Percentiles rank a stretch among this genome's conserved stretches.
phyloP scores from a whole-genome alignment of 2,113 vertebrate species.

The Copsychus sechellarum region DNA sequence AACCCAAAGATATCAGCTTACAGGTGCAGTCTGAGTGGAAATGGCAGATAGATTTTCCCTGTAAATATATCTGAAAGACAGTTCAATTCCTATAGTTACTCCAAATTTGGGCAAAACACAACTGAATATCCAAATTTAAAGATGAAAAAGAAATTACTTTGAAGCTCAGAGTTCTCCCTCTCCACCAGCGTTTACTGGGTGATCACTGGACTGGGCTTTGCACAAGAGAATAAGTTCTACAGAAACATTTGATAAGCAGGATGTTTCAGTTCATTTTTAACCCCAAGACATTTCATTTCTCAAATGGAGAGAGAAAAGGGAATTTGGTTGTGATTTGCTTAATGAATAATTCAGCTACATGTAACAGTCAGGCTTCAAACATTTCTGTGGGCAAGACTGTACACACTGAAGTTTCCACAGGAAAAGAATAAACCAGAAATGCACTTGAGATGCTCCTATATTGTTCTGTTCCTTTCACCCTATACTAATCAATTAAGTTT shows the following conservation, averaged over 20 bases:
- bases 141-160: not conserved
- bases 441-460: not conserved
- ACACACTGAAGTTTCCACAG: not conserved
- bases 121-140: not conserved
- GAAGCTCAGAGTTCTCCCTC: not conserved
- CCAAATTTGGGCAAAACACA: not conserved
- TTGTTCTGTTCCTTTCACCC: not conserved
- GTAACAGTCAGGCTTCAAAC: not conserved
- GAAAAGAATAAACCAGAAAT: not conserved
- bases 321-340: not conserved
- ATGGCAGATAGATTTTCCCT: not conserved
- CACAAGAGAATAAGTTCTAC: not conserved
- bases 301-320: not conserved
- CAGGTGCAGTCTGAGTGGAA: conserved; percentile 9
- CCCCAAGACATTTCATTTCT: not conserved
- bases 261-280: not conserved
- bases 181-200: not conserved
- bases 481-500: not conserved
- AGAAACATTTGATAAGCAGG: not conserved
- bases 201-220: not conserved
- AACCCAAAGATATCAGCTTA: not conserved
- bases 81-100: not conserved
- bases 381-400: not conserved
- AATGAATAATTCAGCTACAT: not conserved
- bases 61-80: not conserved